Evolutionary conservation across 1,140 invertebrate species (phyloP).

Genomic region (Panonychus citri): DNA sequence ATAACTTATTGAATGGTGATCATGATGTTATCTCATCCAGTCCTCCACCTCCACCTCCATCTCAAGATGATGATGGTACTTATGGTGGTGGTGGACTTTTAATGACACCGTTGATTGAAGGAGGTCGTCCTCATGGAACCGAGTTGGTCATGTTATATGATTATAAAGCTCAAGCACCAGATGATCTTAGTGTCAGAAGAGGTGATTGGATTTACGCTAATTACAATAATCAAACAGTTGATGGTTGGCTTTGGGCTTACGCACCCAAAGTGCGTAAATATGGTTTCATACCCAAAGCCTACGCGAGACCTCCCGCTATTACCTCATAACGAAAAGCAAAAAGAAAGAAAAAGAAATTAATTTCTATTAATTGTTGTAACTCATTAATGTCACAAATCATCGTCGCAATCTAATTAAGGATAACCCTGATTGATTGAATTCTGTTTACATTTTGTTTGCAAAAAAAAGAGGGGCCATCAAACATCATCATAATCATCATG

Average conservation of each 20-base stretch:
- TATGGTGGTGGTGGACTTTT: slow-evolving; percentile 4
- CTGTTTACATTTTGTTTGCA: too few relatives aligned
- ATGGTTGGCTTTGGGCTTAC: slow-evolving; percentile 85
- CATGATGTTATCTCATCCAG: background rate
- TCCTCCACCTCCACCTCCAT: background rate
- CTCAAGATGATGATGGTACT: background rate
- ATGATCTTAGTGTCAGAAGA: slow-evolving; percentile 61
- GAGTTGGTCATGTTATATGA: slow-evolving; percentile 75
- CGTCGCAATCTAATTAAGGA: too few relatives aligned
- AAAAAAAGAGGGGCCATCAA: too few relatives aligned
- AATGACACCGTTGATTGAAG: slow-evolving; percentile 15
- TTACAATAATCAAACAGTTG: slow-evolving; percentile 69
- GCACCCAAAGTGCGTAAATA: slow-evolving; percentile 73
- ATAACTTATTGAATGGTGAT: background rate
- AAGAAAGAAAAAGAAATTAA: too few relatives aligned
- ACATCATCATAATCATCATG: too few relatives aligned
- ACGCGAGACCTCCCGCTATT: slow-evolving; percentile 73
- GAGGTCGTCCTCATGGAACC: slow-evolving; percentile 38
- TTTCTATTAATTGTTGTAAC: too few relatives aligned
- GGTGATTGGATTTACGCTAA: slow-evolving; percentile 88
- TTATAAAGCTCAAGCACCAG: slow-evolving; percentile 76
- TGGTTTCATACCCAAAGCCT: slow-evolving; percentile 82
- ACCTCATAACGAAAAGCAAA: slow-evolving; percentile 31
- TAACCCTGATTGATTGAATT: too few relatives aligned
- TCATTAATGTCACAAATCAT: too few relatives aligned